Percentiles rank a stretch among this genome's conserved stretches.
Evolutionary conservation across 2,797 vertebrate genomes (phyloP).

Genomic region (Myotis pilosus): DNA sequence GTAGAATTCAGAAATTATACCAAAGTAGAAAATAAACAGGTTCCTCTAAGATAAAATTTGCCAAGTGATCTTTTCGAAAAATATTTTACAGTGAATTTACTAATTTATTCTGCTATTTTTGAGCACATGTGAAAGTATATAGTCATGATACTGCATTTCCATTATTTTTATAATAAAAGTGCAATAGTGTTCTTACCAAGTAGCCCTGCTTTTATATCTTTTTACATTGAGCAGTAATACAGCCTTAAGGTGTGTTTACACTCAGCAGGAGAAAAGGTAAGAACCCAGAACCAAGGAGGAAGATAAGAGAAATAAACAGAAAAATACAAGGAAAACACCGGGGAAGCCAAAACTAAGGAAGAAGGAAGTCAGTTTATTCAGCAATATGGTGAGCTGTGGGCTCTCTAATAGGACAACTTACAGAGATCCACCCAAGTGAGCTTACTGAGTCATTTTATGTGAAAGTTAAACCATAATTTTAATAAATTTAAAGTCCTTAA

Average conservation of each 20-base stretch:
- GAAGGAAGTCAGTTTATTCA: neutral
- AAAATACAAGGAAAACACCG: constrained; percentile 11
- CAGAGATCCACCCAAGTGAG: neutral
- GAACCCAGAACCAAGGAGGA: neutral
- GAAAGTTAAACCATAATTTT: neutral
- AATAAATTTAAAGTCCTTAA: neutral
- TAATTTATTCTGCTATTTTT: neutral
- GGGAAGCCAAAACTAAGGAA: neutral
- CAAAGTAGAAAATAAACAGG: neutral
- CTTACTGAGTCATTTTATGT: neutral
- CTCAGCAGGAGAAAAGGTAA: constrained; percentile 5
- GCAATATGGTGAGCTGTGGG: neutral
- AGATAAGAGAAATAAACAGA: neutral
- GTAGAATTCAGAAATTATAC: neutral
- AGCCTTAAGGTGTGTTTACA: neutral
- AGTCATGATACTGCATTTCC: neutral
- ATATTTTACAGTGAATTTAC: neutral
- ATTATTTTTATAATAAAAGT: constrained; percentile 8
- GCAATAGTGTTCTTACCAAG: neutral
- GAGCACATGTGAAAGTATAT: neutral
- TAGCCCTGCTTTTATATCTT: neutral
- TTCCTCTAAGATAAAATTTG: neutral
- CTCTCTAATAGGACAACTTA: neutral
- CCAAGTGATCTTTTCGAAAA: neutral
- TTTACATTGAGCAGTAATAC: neutral